Evolutionary conservation across 2,113 vertebrate genomes (phyloP).

Genomic region (Caranx ignobilis): DNA sequence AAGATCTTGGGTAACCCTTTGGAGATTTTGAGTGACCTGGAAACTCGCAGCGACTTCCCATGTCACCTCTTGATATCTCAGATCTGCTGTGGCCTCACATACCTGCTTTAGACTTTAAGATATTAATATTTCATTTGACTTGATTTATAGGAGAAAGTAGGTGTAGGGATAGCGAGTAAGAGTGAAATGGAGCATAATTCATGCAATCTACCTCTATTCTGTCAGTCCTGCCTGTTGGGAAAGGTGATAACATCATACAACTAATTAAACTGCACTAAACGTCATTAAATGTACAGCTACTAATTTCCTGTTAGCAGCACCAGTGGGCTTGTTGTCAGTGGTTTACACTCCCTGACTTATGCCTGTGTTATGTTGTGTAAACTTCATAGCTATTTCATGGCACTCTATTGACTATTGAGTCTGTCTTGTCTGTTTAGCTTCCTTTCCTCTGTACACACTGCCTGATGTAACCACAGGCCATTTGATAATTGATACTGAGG

Average conservation of each 20-base stretch:
- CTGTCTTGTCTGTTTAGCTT: conserved; percentile 10
- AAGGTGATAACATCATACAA: neutral
- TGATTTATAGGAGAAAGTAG: neutral
- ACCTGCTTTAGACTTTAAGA: neutral
- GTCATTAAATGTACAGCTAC: neutral
- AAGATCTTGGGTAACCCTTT: conserved; percentile 24
- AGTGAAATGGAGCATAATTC: neutral
- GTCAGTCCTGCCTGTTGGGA: neutral
- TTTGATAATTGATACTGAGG: conserved; percentile 73
- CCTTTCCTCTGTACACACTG: neutral
- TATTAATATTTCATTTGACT: neutral
- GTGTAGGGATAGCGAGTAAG: neutral
- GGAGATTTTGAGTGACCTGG: conserved; percentile 6
- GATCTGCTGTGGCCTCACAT: neutral
- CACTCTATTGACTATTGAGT: conserved; percentile 20
- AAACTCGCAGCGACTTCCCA: neutral
- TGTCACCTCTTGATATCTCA: neutral
- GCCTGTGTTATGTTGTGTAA: conserved; percentile 24
- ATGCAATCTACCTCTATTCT: neutral
- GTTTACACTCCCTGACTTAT: neutral
- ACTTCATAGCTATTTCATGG: conserved; percentile 13
- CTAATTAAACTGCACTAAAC: neutral
- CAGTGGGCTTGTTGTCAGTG: neutral
- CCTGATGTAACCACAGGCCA: conserved; percentile 43
- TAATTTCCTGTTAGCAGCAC: neutral